Evolutionary conservation across 2,797 vertebrate genomes (phyloP).

Genomic region (Pteropus rufus): DNA sequence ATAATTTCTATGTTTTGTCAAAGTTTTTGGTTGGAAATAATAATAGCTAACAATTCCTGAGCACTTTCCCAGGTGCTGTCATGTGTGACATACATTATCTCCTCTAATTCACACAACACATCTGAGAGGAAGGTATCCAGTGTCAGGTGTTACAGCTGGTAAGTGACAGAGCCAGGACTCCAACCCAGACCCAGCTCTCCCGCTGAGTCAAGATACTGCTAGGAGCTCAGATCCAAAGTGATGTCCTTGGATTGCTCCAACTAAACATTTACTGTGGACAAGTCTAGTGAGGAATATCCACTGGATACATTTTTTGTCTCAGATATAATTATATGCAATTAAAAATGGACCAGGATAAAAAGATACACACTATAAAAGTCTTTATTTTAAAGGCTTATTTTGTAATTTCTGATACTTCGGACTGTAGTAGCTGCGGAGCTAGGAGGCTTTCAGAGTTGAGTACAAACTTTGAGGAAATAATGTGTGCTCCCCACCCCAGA

Average conservation of each 20-base stretch:
- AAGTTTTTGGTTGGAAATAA: background rate
- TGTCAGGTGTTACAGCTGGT: background rate
- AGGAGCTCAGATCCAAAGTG: background rate
- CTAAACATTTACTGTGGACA: background rate
- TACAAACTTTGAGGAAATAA: background rate
- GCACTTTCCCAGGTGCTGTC: background rate
- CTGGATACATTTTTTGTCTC: background rate
- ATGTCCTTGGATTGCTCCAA: background rate
- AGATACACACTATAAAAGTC: background rate
- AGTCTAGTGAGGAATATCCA: no score
- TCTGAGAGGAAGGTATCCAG: background rate
- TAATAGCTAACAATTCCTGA: background rate
- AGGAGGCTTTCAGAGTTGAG: background rate
- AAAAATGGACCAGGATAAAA: background rate
- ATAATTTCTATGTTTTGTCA: background rate
- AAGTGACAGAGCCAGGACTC: background rate
- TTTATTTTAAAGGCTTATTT: background rate
- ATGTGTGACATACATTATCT: background rate
- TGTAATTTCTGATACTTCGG: background rate
- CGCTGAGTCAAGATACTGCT: background rate
- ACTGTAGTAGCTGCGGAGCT: background rate
- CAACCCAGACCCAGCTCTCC: background rate
- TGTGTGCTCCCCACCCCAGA: background rate
- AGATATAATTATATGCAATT: background rate
- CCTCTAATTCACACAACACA: background rate